These are phyloP conservation scores for Camponotus fellah DNA, from an alignment of 2,888 invertebrate genomes.

Conservation along the genomic window DNA sequence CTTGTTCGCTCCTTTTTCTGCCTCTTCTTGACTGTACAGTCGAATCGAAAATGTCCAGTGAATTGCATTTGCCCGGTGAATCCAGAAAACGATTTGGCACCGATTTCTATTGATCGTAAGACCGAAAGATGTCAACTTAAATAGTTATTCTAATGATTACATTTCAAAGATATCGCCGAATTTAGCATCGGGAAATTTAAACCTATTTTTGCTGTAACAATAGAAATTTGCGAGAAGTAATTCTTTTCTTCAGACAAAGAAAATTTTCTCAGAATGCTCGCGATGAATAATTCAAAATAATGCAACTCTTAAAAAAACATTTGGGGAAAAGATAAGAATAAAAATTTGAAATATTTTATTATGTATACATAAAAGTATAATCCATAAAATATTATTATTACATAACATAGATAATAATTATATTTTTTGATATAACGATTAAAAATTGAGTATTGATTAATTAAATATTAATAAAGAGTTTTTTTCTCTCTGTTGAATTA, in stretches of 20 bases:
- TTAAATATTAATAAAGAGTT: background rate
- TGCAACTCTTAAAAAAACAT: background rate
- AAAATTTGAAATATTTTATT: background rate
- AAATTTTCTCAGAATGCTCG: background rate
- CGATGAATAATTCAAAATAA: slow-evolving; percentile 20
- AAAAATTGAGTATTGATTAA: background rate
- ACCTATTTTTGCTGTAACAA: background rate
- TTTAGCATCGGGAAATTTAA: slow-evolving; percentile 52
- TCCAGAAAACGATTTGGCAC: slow-evolving; percentile 58
- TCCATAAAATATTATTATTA: background rate
- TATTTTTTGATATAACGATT: background rate
- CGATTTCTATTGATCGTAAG: slow-evolving; percentile 54
- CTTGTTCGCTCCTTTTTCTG: slow-evolving; percentile 54
- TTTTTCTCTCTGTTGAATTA: slow-evolving; percentile 1
- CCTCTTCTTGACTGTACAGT: slow-evolving; percentile 3
- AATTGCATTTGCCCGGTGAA: slow-evolving; percentile 49
- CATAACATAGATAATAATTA: background rate
- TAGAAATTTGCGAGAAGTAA: slow-evolving; percentile 21
- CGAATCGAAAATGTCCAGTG: slow-evolving; percentile 34
- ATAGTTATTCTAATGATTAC: slow-evolving; percentile 74
- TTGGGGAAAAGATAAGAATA: background rate
- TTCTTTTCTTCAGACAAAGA: background rate
- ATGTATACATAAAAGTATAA: background rate
- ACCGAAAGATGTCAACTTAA: slow-evolving; percentile 51
- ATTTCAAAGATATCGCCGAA: slow-evolving; percentile 52